A percentile compares a stretch with the other conserved stretches of the same genome.
Conservation (phyloP, 53 echinoderm and acorn worm genomes). For the Patiria pectinifera region DNA sequence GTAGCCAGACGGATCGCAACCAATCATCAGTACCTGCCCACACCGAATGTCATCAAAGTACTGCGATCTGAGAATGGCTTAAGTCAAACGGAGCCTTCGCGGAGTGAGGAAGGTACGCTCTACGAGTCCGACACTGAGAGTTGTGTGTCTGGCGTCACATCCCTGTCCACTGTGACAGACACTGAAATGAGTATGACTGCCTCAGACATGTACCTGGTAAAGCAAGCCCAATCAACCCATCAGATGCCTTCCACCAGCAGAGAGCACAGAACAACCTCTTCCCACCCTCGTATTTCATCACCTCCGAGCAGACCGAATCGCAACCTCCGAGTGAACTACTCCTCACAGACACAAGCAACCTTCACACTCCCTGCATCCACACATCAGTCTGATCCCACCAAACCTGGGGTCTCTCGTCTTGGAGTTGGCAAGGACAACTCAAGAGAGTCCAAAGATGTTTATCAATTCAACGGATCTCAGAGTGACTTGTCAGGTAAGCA, state of each 20-base stretch:
- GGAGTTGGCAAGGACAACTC: background rate
- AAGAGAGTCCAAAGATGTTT: background rate
- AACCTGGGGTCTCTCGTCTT: background rate
- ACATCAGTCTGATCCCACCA: background rate
- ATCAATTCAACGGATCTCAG: constrained; percentile 4
- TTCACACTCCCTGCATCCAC: constrained; percentile 3
- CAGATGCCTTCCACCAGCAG: background rate
- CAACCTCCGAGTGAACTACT: background rate
- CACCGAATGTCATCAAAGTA: background rate
- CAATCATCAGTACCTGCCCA: background rate
- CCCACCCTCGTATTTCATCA: background rate
- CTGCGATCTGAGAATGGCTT: background rate
- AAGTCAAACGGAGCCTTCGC: background rate
- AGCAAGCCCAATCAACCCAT: constrained; percentile 3
- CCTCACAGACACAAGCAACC: background rate
- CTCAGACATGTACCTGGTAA: constrained; percentile 32
- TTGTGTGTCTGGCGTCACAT: constrained; percentile 25
- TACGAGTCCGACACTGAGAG: constrained; percentile 59
- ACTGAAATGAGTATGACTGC: constrained; percentile 25
- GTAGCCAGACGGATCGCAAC: background rate
- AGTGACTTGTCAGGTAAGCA: constrained; percentile 22
- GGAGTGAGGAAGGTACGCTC: background rate
- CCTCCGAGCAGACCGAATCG: background rate
- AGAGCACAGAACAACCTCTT: background rate
- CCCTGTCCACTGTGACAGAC: constrained; percentile 27